A percentile compares a stretch with the other conserved stretches of the same genome.
phyloP scores from a whole-genome alignment of 2,797 vertebrate species.

The Mus caroli region DNA sequence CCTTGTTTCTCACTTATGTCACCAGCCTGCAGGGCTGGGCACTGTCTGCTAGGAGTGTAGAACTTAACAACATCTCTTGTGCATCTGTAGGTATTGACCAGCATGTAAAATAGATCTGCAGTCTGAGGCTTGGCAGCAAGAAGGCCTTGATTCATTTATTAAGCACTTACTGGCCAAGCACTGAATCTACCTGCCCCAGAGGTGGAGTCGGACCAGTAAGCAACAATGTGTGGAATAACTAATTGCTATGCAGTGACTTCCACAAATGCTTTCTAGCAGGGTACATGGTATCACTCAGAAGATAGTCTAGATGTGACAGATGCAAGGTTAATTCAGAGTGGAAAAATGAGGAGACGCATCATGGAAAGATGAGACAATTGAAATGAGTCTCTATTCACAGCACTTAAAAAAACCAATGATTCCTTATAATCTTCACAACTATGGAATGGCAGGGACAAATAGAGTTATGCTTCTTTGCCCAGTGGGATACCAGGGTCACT shows the following conservation, averaged over 20 bases:
- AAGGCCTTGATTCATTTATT: neutral
- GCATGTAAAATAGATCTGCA: neutral
- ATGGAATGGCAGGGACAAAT: neutral
- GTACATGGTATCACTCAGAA: neutral
- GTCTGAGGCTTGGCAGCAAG: neutral
- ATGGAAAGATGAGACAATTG: neutral
- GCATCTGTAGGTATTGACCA: neutral
- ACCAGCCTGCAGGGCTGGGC: neutral
- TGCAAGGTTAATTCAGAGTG: neutral
- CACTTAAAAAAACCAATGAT: neutral
- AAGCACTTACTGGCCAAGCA: neutral
- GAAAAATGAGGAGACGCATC: neutral
- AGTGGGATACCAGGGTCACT: neutral
- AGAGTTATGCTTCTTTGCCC: neutral
- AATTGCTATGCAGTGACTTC: neutral
- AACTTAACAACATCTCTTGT: neutral
- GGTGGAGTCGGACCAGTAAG: neutral
- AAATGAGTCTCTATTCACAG: neutral
- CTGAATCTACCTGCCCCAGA: neutral
- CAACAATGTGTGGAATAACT: neutral
- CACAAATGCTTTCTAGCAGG: neutral
- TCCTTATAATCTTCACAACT: constrained; percentile 12
- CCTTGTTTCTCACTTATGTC: neutral
- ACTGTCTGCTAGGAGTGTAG: neutral
- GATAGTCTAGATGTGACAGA: neutral